phyloP scores from a whole-genome alignment of 2,888 invertebrate genomes.

The Pollenia labialis region DNA sequence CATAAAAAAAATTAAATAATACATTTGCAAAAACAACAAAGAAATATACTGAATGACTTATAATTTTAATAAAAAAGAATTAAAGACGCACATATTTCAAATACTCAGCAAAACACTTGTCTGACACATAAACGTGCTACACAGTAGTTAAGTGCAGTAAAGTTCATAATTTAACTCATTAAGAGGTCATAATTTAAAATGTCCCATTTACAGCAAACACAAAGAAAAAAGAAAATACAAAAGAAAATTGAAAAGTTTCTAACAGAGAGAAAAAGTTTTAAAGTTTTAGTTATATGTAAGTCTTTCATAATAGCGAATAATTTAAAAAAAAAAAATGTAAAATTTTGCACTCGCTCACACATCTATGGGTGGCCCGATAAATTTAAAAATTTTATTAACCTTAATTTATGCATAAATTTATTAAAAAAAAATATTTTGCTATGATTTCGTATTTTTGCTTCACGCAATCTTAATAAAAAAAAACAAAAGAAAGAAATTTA shows the following conservation, averaged over 20 bases:
- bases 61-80: not conserved
- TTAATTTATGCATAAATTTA: conserved; percentile 53
- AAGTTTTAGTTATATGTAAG: no score
- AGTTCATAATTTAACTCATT: conserved; percentile 43
- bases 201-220: conserved; percentile 43
- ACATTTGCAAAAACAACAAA: conserved; percentile 4
- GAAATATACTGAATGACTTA: not conserved
- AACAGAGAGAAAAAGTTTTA: not conserved
- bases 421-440: conserved; percentile 22
- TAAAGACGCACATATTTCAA: not conserved
- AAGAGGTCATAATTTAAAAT: conserved; percentile 60
- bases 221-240: not conserved
- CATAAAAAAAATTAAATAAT: conserved; percentile 36
- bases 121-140: conserved; percentile 8
- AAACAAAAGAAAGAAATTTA: not conserved
- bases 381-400: conserved; percentile 60
- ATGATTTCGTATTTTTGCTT: conserved; percentile 47
- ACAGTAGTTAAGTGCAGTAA: conserved; percentile 42
- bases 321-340: conserved; percentile 54
- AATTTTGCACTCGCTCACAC: not conserved
- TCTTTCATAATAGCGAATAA: not conserved
- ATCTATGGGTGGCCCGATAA: conserved; percentile 59
- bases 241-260: conserved; percentile 7
- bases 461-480: conserved; percentile 57
- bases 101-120: conserved; percentile 12